phyloP scores from a whole-genome alignment of 2,888 invertebrate genomes.

The Noctuana brunneofusca region DNA sequence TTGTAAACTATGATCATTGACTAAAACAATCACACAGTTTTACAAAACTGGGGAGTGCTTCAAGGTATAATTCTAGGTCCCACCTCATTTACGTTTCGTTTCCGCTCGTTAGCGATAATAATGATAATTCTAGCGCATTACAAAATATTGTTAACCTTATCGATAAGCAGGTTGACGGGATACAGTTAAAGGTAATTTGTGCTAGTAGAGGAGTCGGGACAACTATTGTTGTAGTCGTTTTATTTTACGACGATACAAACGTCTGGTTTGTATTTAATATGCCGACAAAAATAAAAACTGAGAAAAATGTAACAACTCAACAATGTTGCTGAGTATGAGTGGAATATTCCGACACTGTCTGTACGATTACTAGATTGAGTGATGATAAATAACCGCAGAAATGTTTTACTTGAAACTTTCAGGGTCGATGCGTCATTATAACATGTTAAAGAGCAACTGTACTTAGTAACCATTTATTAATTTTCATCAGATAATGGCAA shows the following conservation, averaged over 20 bases:
- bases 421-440: conserved; percentile 26
- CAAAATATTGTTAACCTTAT: conserved; percentile 67
- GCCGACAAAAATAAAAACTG: conserved; percentile 48
- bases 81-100: conserved; percentile 62
- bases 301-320: conserved; percentile 38
- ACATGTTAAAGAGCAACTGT: conserved; percentile 27
- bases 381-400: conserved; percentile 51
- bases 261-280: conserved; percentile 41
- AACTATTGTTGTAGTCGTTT: conserved; percentile 41
- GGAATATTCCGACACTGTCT: conserved; percentile 56
- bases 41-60: conserved; percentile 55
- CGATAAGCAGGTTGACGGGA: conserved; percentile 60
- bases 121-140: conserved; percentile 68
- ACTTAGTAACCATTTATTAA: conserved; percentile 34
- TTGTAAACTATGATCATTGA: not conserved
- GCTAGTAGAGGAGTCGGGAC: conserved; percentile 57
- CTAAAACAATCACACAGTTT: conserved; percentile 28
- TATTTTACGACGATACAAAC: conserved; percentile 33
- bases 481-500: conserved; percentile 90
- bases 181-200: conserved; percentile 70
- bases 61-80: conserved; percentile 58
- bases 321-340: conserved; percentile 44
- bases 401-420: conserved; percentile 36
- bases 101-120: conserved; percentile 71
- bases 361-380: conserved; percentile 48